phyloP scores from a whole-genome alignment of 2,797 vertebrate genomes.

The Hoplostethus mediterraneus region DNA sequence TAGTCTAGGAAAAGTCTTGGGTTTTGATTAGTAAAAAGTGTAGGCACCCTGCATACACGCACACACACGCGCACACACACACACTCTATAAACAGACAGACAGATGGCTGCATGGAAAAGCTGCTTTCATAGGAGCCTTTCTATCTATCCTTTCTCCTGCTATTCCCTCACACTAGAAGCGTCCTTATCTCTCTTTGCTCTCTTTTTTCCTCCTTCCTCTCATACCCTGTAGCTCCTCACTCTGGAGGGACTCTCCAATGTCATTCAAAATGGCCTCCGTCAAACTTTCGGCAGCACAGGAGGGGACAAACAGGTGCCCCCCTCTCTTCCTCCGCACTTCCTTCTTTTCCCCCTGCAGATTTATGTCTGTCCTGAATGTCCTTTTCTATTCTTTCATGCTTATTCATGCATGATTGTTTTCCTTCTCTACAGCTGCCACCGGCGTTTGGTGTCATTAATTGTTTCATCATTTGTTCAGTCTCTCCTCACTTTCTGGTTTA shows the following conservation, averaged over 20 bases:
- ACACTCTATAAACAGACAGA: neutral
- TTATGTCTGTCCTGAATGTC: constrained; percentile 3
- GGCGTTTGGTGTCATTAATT: constrained; percentile 7
- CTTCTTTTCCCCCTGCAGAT: constrained; percentile 58
- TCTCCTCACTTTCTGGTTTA: neutral
- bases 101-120: constrained; percentile 18
- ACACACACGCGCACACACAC: too few relatives aligned
- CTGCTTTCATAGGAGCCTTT: constrained; percentile 14
- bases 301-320: constrained; percentile 98
- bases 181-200: constrained; percentile 48
- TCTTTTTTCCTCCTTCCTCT: constrained; percentile 74
- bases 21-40: too few relatives aligned
- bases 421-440: constrained; percentile 25
- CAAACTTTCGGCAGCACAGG: constrained; percentile 95
- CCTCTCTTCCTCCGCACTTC: constrained; percentile 73
- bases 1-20: too few relatives aligned
- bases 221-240: constrained; percentile 92
- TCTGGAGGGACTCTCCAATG: constrained; percentile 97
- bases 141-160: constrained; percentile 8
- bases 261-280: constrained; percentile 98
- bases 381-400: neutral
- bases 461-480: neutral
- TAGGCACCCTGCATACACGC: neutral
- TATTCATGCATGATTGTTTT: constrained; percentile 34
- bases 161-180: constrained; percentile 27